Percentiles rank a stretch among this genome's conserved stretches.
phyloP scores from a whole-genome alignment of 2,888 invertebrate genomes.

The Lymantria dispar region DNA sequence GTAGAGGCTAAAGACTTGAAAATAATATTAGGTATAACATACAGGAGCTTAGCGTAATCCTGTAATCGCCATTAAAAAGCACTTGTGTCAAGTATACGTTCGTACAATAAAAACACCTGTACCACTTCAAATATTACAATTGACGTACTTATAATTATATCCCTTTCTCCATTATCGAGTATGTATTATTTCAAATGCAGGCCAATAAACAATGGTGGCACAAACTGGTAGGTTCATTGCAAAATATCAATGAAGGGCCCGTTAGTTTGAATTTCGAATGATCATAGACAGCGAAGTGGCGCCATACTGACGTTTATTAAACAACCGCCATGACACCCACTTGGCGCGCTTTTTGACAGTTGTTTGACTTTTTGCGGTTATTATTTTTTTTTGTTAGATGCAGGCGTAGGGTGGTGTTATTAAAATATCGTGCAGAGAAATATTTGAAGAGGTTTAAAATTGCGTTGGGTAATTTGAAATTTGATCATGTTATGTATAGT shows the following conservation, averaged over 20 bases:
- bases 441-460: background rate
- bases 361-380: slow-evolving; percentile 18
- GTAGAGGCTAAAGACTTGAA: too few species aligned
- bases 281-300: slow-evolving; percentile 51
- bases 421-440: slow-evolving; percentile 7
- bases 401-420: slow-evolving; percentile 1
- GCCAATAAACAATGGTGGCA: slow-evolving; percentile 5
- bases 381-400: slow-evolving; percentile 21
- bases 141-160: slow-evolving; percentile 7
- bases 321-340: slow-evolving; percentile 48
- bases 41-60: too few species aligned
- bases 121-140: background rate
- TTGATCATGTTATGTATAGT: too few species aligned
- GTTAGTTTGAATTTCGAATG: slow-evolving; percentile 55
- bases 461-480: too few species aligned
- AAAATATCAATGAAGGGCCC: slow-evolving; percentile 34
- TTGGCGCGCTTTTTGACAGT: slow-evolving; percentile 24
- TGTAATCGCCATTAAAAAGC: background rate
- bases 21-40: too few species aligned
- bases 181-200: background rate
- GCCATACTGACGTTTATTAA: slow-evolving; percentile 65
- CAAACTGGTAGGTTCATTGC: slow-evolving; percentile 19
- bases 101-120: slow-evolving; percentile 4
- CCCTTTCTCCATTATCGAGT: slow-evolving; percentile 7
- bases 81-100: background rate